phyloP scores from a whole-genome alignment of 1,140 invertebrate genomes.

The Holcopasites calliopsidis region DNA sequence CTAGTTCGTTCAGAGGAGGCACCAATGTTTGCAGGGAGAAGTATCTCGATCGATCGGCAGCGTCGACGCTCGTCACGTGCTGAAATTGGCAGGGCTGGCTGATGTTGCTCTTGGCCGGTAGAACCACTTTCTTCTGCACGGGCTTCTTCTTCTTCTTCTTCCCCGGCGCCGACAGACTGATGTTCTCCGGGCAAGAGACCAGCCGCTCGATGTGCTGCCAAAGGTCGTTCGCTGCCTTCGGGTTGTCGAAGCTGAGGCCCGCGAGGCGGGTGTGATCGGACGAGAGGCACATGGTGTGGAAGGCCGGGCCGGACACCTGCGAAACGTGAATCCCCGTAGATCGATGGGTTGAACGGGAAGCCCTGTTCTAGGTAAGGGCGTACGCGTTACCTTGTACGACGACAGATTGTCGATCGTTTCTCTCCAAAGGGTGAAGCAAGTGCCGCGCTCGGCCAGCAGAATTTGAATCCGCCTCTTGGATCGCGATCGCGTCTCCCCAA shows the following conservation, averaged over 20 bases:
- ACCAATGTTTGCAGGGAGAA: slow-evolving; percentile 84
- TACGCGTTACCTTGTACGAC: slow-evolving; percentile 82
- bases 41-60: slow-evolving; percentile 84
- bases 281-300: slow-evolving; percentile 92
- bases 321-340: not conserved
- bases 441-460: slow-evolving; percentile 89
- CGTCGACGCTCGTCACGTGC: slow-evolving; percentile 90
- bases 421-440: slow-evolving; percentile 91
- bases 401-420: slow-evolving; percentile 90
- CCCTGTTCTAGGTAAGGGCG: too few species aligned
- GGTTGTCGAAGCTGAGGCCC: slow-evolving; percentile 85
- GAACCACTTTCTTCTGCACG: slow-evolving; percentile 78
- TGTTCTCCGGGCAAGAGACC: slow-evolving; percentile 89
- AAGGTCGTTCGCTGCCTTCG: slow-evolving; percentile 86
- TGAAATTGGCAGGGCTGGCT: slow-evolving; percentile 93
- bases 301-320: slow-evolving; percentile 83
- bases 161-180: slow-evolving; percentile 86
- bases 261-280: slow-evolving; percentile 83
- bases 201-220: slow-evolving; percentile 85
- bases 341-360: too few species aligned
- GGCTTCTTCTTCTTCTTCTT: slow-evolving; percentile 83
- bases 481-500: slow-evolving; percentile 86
- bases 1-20: slow-evolving; percentile 71
- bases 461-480: slow-evolving; percentile 87
- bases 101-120: slow-evolving; percentile 90